These are phyloP conservation scores for Dicyrtoma fusca DNA, from an alignment of 2,888 invertebrate genomes.

Conservation along the genomic window DNA sequence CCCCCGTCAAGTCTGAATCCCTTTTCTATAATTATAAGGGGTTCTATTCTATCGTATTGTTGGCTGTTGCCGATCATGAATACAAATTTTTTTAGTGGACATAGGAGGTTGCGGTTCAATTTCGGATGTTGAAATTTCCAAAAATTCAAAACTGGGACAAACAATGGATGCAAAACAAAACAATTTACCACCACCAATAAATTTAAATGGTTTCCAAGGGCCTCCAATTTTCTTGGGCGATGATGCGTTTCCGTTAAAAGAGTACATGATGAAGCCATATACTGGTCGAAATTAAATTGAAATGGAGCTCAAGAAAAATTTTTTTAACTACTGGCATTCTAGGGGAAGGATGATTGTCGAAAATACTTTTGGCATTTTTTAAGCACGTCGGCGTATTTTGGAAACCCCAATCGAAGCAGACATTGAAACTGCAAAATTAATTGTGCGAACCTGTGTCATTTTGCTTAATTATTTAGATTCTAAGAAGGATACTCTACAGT, in stretches of 20 bases:
- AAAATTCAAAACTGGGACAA: constrained; percentile 19
- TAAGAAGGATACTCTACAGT: constrained; percentile 26
- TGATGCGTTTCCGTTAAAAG: constrained; percentile 32
- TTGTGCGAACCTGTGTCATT: constrained; percentile 33
- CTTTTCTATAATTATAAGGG: constrained; percentile 52
- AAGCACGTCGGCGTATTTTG: constrained; percentile 45
- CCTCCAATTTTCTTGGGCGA: constrained; percentile 30
- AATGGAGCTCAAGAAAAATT: not conserved
- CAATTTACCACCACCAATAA: constrained; percentile 36
- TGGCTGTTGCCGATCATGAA: constrained; percentile 36
- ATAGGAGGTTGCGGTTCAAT: constrained; percentile 40
- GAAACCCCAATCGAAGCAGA: constrained; percentile 43
- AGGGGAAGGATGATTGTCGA: constrained; percentile 40
- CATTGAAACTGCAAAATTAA: constrained; percentile 37
- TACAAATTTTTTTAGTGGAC: constrained; percentile 41
- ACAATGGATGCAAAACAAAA: constrained; percentile 8
- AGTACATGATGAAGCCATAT: constrained; percentile 36
- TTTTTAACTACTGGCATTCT: constrained; percentile 42
- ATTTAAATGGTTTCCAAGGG: constrained; percentile 15
- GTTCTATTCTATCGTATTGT: constrained; percentile 36
- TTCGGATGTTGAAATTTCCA: constrained; percentile 39
- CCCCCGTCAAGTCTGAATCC: constrained; percentile 45
- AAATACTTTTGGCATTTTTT: constrained; percentile 48
- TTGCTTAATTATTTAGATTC: constrained; percentile 41
- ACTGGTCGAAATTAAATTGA: not conserved